phyloP scores from a whole-genome alignment of 2,888 invertebrate species.

The Noctua janthe region DNA sequence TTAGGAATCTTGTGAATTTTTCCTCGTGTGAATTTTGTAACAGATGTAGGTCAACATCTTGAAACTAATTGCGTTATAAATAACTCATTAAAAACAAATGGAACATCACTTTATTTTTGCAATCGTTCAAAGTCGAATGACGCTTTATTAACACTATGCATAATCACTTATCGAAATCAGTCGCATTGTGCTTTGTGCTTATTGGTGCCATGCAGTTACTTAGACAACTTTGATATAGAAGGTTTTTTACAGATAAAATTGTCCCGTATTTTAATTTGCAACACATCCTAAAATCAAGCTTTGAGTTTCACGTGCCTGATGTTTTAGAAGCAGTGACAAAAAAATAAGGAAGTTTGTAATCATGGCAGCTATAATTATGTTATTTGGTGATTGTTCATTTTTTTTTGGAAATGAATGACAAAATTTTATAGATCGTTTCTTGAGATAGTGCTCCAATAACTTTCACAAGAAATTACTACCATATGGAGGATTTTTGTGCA shows the following conservation, averaged over 20 bases:
- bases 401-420: neutral
- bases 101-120: neutral
- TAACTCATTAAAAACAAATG: neutral
- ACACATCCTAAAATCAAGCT: neutral
- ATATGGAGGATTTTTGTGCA: slow-evolving; percentile 13
- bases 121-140: neutral
- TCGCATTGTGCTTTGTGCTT: neutral
- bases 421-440: neutral
- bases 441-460: neutral
- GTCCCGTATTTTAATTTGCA: neutral
- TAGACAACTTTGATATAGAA: neutral
- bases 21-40: slow-evolving; percentile 78
- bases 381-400: neutral
- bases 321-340: neutral
- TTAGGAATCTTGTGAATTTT: slow-evolving; percentile 71
- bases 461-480: slow-evolving; percentile 24
- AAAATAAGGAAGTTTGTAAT: neutral
- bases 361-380: neutral
- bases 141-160: neutral
- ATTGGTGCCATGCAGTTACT: neutral
- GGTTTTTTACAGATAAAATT: neutral
- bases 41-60: slow-evolving; percentile 74
- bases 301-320: neutral
- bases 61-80: neutral
- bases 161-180: neutral